Evolutionary conservation across 2,888 invertebrate genomes (phyloP), one percentile per base, ranked within the genome.

Genomic region (Synergus gifuensis): DNA sequence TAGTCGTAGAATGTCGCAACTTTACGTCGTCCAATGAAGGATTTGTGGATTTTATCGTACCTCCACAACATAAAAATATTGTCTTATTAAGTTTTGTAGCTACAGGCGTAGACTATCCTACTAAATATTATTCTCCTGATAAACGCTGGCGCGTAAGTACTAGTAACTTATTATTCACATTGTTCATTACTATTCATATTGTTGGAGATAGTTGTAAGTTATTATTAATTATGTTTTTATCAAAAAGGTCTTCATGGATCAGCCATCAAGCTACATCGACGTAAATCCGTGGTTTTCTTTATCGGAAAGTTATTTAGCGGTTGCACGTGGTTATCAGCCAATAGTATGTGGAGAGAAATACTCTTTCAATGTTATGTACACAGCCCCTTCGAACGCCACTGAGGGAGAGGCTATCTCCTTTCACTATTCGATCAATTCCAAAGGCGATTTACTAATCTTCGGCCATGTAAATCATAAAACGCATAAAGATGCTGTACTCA

Each of bases 41-140:
- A 36, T 90, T 90, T 76, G 87, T 92, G 0, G 90, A 92, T 81
- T 92, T 92, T 42, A 87, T 92, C 12, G 91, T 92, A 11, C 92
- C 92, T 7, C 92, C 92, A 0, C 91, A 91, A 42, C 89, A 90
- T 77, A 90, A 88, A 76, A 90, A 90, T 79, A 89, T 91, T 76
- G 89, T 90, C 22, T 81, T 89, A 9, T 46, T 92, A 73, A 90
- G 87, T 64, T 91, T 92, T 78, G 88, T 91, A 12, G 92, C 92
- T 0, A 92, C 91, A 0, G 92, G 90, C 9, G 87, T 92, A 44
- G 89, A 91, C 63, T 91, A 92, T 83, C 90, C 91, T 0, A 92
- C 91, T 4, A 92, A 91, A 76, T 92, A 92, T 82, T 92, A 92
- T 78, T 90, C 91, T 2, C 92, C 92, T 3, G 91, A 92, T 63